Evolutionary conservation across 2,797 vertebrate species (phyloP), one percentile per base, ranked within the genome.

Genomic region (Semotilus atromaculatus): DNA sequence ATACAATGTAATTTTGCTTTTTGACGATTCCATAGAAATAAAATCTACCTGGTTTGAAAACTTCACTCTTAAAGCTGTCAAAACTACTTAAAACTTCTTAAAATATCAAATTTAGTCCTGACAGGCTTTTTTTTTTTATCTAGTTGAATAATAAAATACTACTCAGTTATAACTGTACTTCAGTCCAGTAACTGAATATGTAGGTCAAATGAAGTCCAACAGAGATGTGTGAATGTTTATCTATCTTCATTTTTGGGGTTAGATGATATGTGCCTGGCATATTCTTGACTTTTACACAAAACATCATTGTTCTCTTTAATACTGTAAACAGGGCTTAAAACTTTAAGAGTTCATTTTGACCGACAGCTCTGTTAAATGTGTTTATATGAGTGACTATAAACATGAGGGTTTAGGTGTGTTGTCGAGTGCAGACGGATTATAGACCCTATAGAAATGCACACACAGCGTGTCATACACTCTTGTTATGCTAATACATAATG

Each of bases 371-470:
- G 14, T 75, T 53, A 83, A 74, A 75, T 60, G 31, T 83, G 60
- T 66, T 75, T 75, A 53, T 78, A 34, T 60, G 64, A 76, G 48
- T 77, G 64, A 76, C 72, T 67, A 51, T 76, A 76, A 83, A 76
- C 81, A 67, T 53, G n/a, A 83, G 14, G 18, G n/a, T 43, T 58
- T 55, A 38, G 48, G 60, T 68, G n/a, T 83, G 82, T 58, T 68
- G n/a, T 36, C 9, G 9, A 67, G 60, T 48, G 51, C 48, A 70
- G 74, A 38, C 19, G 66, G 67, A 77, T 78, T 36, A 70, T 31
- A 77, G 64, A 23, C 40, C 38, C 48, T 31, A 45, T 23, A 31
- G 43, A 84, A 55, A 45, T 2, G 43, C 13, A 13, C 64, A 19
- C 51, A 51, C 36, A 38, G 43, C 6, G 45, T 48, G 45, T 48